These are phyloP conservation scores for Siniperca obscura DNA, from an alignment of 2,797 vertebrate species.

Conservation along the genomic window DNA sequence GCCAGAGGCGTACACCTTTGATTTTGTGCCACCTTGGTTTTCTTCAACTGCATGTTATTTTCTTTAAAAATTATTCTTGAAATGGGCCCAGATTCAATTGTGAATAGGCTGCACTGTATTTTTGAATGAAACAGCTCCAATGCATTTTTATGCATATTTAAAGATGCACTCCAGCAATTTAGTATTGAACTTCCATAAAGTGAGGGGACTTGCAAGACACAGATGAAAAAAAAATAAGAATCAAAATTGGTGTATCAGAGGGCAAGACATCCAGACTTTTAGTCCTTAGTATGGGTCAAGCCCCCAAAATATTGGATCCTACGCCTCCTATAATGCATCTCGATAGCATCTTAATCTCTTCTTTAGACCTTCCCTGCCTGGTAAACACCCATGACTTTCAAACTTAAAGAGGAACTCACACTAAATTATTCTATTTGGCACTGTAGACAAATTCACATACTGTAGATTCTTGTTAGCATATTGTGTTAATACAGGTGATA, in stretches of 20 bases:
- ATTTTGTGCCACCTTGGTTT: conserved; percentile 26
- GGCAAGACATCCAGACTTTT: neutral
- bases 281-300: neutral
- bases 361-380: neutral
- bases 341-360: neutral
- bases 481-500: neutral
- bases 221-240: neutral
- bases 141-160: conserved; percentile 26
- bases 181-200: neutral
- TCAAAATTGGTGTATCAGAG: neutral
- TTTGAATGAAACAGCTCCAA: neutral
- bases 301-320: neutral
- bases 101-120: neutral
- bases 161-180: conserved; percentile 12
- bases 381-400: neutral
- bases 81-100: neutral
- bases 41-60: conserved; percentile 6
- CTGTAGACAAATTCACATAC: neutral
- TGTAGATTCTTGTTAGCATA: neutral
- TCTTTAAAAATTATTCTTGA: conserved; percentile 8
- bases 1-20: conserved; percentile 34
- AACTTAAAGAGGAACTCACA: neutral
- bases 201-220: neutral
- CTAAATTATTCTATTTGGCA: neutral
- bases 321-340: neutral